A percentile compares a stretch with the other conserved stretches of the same genome.
phyloP scores from a whole-genome alignment of 2,113 vertebrate species.

The Thamnaconus septentrionalis region DNA sequence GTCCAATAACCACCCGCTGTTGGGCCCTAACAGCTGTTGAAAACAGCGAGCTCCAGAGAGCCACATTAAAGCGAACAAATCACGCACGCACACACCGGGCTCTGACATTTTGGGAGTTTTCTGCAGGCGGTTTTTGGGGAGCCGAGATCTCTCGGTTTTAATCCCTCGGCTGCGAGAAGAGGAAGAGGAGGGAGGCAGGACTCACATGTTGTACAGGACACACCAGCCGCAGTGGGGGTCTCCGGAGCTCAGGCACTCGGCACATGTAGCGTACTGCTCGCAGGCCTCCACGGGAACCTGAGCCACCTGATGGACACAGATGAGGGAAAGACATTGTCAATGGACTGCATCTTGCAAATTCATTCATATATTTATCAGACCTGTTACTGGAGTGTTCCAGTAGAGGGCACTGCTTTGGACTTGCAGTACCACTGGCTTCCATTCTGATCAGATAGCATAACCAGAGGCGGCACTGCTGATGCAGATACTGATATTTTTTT shows the following conservation, averaged over 20 bases:
- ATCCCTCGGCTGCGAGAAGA: constrained; percentile 19
- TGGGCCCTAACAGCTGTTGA: constrained; percentile 43
- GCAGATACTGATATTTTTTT: too few relatives aligned
- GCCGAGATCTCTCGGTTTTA: constrained; percentile 30
- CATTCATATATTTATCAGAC: too few relatives aligned
- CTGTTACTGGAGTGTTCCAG: too few relatives aligned
- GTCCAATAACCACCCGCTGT: constrained; percentile 35
- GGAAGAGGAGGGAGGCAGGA: constrained; percentile 41
- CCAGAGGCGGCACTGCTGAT: too few relatives aligned
- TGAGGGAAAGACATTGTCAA: neutral
- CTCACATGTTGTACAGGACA: constrained; percentile 81
- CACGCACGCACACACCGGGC: constrained; percentile 11
- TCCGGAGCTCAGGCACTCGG: constrained; percentile 86
- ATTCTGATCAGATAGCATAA: too few relatives aligned
- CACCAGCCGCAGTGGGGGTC: constrained; percentile 86
- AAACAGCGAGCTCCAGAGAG: constrained; percentile 34
- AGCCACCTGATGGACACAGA: constrained; percentile 76
- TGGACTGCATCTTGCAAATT: too few relatives aligned
- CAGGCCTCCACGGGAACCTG: constrained; percentile 91
- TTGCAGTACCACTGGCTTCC: too few relatives aligned
- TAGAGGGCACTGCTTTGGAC: too few relatives aligned
- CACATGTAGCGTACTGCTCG: constrained; percentile 87
- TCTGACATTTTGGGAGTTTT: constrained; percentile 16
- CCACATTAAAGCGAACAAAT: constrained; percentile 27
- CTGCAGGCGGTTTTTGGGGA: constrained; percentile 19